These are phyloP conservation scores for Andrena chrysosceles DNA, from an alignment of 2,888 invertebrate genomes.

Conservation along the genomic window DNA sequence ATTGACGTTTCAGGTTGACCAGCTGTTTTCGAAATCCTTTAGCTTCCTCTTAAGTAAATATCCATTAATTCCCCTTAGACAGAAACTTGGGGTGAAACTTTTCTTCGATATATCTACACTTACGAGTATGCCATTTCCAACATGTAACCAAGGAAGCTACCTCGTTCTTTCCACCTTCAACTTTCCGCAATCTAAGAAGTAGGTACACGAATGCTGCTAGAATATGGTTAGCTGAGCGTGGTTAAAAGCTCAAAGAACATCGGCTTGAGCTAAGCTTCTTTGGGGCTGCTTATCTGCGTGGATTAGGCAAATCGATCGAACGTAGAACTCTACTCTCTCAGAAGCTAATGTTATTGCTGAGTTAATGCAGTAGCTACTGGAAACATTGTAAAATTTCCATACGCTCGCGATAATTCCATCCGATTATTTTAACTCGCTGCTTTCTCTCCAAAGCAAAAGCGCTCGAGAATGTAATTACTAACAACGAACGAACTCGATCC, in stretches of 20 bases:
- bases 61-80: too few species aligned
- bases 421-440: slow-evolving; percentile 25
- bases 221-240: slow-evolving; percentile 17
- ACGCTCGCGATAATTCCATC: not conserved
- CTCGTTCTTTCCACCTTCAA: not conserved
- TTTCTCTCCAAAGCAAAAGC: not conserved
- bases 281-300: slow-evolving; percentile 22
- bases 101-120: too few species aligned
- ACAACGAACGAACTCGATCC: not conserved
- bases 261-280: slow-evolving; percentile 9
- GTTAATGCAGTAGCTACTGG: slow-evolving; percentile 5
- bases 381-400: slow-evolving; percentile 4
- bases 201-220: not conserved
- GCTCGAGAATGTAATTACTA: not conserved
- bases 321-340: slow-evolving; percentile 25
- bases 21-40: not conserved
- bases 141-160: too few species aligned
- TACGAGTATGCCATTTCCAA: too few species aligned
- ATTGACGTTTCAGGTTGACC: slow-evolving; percentile 12
- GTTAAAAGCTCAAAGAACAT: slow-evolving; percentile 22
- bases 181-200: not conserved
- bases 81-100: too few species aligned
- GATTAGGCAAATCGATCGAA: slow-evolving; percentile 49
- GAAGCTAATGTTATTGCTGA: slow-evolving; percentile 34
- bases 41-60: too few species aligned